Percentiles rank a stretch among this genome's conserved stretches.
Evolutionary conservation across 1,140 invertebrate species (phyloP).

Genomic region (Leguminivora glycinivorella): DNA sequence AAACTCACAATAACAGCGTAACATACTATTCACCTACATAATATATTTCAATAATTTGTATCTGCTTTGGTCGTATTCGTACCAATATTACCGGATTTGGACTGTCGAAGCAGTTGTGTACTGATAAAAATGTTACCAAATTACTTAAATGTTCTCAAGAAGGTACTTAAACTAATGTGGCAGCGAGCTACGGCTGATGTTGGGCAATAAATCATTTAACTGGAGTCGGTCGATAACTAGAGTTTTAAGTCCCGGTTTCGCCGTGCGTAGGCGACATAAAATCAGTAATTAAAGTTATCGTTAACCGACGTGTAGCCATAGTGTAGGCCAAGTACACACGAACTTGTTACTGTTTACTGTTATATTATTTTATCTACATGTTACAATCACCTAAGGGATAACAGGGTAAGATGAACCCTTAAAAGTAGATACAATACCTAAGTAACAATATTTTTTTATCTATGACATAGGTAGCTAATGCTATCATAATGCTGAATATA

Average conservation of each 20-base stretch:
- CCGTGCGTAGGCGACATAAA: constrained; percentile 44
- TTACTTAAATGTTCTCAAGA: not conserved
- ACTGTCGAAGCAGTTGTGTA: no score
- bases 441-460: no score
- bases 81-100: not conserved
- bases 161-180: constrained; percentile 2
- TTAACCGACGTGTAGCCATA: constrained; percentile 43
- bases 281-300: constrained; percentile 47
- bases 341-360: not conserved
- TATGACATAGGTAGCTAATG: no score
- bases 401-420: not conserved
- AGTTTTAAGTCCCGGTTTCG: constrained; percentile 35
- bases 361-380: not conserved
- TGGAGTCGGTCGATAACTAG: constrained; percentile 40
- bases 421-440: no score
- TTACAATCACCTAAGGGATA: constrained; percentile 42
- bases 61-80: not conserved
- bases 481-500: no score
- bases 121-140: not conserved
- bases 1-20: no score
- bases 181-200: constrained; percentile 31
- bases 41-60: no score
- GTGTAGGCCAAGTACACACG: not conserved
- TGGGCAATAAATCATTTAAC: constrained; percentile 49
- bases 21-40: no score